A percentile compares a stretch with the other conserved stretches of the same genome.
These are phyloP conservation scores for Potamilus streckersoni DNA, from an alignment of 1,140 invertebrate species.

Conservation along the genomic window DNA sequence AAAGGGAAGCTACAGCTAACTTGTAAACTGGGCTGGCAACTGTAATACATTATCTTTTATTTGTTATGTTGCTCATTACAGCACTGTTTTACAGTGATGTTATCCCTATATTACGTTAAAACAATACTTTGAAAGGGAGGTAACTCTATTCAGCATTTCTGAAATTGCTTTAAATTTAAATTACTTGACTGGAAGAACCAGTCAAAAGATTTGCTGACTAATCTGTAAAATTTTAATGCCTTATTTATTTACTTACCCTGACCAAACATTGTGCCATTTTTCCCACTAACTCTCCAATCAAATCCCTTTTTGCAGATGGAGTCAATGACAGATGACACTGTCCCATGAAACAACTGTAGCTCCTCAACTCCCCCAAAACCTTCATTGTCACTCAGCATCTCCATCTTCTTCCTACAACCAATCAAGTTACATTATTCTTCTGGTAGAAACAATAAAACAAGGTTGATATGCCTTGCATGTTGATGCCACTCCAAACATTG, in stretches of 20 bases:
- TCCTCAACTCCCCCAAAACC: conserved; percentile 42
- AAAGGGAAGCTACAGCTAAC: not conserved
- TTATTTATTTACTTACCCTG: conserved; percentile 44
- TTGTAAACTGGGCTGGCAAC: not conserved
- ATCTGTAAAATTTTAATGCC: too few species aligned
- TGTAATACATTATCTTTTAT: not conserved
- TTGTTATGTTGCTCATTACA: not conserved
- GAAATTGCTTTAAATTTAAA: not conserved
- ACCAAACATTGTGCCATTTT: conserved; percentile 62
- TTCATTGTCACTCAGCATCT: conserved; percentile 23
- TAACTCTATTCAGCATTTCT: not conserved
- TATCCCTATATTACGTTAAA: not conserved
- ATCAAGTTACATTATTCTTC: not conserved
- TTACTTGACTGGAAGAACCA: not conserved
- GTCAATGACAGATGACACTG: conserved; percentile 44
- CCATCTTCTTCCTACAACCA: conserved; percentile 20
- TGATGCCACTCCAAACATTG: too few species aligned
- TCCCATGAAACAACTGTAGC: conserved; percentile 59
- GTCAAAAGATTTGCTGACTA: too few species aligned
- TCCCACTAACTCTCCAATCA: conserved; percentile 63
- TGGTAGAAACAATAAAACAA: too few species aligned
- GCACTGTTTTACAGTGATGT: not conserved
- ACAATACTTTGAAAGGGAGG: not conserved
- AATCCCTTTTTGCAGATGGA: conserved; percentile 60
- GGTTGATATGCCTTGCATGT: too few species aligned